phyloP scores from a whole-genome alignment of 2,797 vertebrate genomes.

The Orientallactaga sibirica region DNA sequence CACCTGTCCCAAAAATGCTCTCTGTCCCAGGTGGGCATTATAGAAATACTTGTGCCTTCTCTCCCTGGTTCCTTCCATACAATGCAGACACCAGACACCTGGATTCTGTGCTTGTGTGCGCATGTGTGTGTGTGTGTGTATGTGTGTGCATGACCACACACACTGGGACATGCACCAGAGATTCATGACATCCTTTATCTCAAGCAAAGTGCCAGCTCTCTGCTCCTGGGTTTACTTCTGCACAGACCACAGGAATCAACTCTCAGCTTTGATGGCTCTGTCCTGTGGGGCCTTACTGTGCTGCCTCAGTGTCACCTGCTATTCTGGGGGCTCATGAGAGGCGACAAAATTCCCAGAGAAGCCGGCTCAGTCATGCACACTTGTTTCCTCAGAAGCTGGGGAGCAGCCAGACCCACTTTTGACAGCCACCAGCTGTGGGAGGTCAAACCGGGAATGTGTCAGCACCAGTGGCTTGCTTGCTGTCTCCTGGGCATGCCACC shows the following conservation, averaged over 20 bases:
- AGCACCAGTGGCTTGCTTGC: not conserved
- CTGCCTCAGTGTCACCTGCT: rapidly evolving
- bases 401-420: not conserved
- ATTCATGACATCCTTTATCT: rapidly evolving
- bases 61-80: too few relatives aligned
- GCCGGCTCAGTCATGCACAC: not conserved
- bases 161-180: not conserved
- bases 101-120: not conserved
- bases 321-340: not conserved
- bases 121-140: rapidly evolving
- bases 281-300: not conserved
- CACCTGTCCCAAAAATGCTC: not conserved
- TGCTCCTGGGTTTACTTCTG: not conserved
- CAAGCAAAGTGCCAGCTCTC: not conserved
- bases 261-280: rapidly evolving
- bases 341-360: slow-evolving; percentile 1
- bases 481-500: not conserved
- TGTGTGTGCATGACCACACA: not conserved
- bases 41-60: not conserved
- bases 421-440: not conserved
- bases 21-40: not conserved
- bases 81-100: not conserved
- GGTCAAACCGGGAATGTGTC: not conserved
- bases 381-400: not conserved
- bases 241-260: rapidly evolving